Evolutionary conservation across 2,797 vertebrate species (phyloP), one percentile per base, ranked within the genome.

Genomic region (Euphonia xanthogaster): DNA sequence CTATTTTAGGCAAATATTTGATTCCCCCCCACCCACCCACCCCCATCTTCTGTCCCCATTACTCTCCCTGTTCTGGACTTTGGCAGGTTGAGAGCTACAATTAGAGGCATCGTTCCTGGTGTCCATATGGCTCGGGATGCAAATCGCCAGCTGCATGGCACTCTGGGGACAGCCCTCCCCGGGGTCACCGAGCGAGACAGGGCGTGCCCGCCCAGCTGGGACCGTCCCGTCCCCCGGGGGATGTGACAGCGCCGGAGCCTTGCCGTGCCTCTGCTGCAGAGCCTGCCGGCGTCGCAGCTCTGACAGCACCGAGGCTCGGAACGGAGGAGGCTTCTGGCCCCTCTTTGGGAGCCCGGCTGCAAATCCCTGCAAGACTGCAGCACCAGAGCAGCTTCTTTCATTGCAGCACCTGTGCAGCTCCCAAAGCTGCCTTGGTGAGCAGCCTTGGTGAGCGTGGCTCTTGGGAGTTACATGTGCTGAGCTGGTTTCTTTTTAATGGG

Each of bases 41-140:
- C 44, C 58, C 14, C 86, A 72, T 27, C 44, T 73, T 81, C 76
- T 31, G 39, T 84, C 55, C 66, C 73, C 60, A 33, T 79, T 47
- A 22, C n/a, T 87, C 55, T 73, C 67, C 55, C 71, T 44, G 28
- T 42, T 95, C 71, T 89, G 95, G 82, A 70, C 89, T 80, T 80
- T 92, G 95, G 88, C 93, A 95, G 60, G 78, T 91, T 93, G 88
- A 94, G 75, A 88, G 91, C 93, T 93, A 35, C 86, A 92, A 86
- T 89, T 91, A 94, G 84, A 96, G 83, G 16, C 72, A 67, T 62
- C 28, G 66, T 88, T 96, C 54, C 75, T 72, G 81, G 84, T 76
- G 77, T 12, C 95, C 96, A 95, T 95, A 95, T 92, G 96, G 95
- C 82, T 92, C 0, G 0, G 54, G 9, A 63, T 73, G 80, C 78